Conservation (phyloP, 2,888 invertebrate species). For the Xestia ashworthii region DNA sequence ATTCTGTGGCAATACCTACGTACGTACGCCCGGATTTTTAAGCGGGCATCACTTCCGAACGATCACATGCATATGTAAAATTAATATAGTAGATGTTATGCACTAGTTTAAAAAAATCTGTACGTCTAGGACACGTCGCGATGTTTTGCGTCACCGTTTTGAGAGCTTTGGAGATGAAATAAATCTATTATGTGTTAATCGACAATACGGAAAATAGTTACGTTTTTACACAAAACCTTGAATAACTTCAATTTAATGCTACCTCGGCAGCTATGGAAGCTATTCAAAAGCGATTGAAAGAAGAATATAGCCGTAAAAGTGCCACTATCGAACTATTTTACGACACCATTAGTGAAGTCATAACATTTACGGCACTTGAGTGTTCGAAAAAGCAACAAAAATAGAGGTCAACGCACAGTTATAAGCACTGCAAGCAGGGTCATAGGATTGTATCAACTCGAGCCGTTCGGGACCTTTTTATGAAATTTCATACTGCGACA, state of each 20-base stretch:
- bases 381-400: conserved; percentile 12
- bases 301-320: conserved; percentile 43
- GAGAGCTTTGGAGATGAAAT: neutral
- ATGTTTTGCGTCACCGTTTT: neutral
- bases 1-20: neutral
- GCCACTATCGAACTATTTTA: conserved; percentile 55
- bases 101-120: neutral
- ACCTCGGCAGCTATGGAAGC: conserved; percentile 22
- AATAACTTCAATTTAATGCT: conserved; percentile 10
- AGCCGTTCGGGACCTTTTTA: neutral
- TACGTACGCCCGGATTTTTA: conserved; percentile 37
- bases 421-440: neutral
- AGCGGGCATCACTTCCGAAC: conserved; percentile 42
- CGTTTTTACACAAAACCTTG: neutral
- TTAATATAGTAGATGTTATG: conserved; percentile 25
- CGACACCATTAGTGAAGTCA: conserved; percentile 35
- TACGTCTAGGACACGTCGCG: neutral
- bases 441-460: neutral
- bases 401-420: neutral
- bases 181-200: neutral
- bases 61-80: conserved; percentile 1
- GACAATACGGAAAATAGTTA: neutral
- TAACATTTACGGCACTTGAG: conserved; percentile 17
- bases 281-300: conserved; percentile 53
- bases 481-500: neutral